Base-by-base conservation (phyloP, 1,140 invertebrate genomes). In the Neocloeon triangulifer region DNA sequence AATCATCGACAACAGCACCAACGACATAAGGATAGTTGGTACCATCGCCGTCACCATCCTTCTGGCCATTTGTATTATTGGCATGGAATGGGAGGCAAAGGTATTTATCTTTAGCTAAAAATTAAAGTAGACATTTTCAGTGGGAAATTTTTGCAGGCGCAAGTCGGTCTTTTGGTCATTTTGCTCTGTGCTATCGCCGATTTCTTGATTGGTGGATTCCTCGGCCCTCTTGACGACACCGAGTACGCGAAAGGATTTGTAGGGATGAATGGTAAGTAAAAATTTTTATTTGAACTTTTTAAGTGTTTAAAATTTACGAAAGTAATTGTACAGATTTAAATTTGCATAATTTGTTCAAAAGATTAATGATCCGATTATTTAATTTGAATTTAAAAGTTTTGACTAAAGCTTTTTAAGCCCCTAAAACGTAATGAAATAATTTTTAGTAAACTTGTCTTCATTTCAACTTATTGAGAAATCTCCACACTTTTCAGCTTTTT, bases 31-130 rank as follows among this genome's bases (percentile, higher is more conserved):
- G 26, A 68, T 88, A 22, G 61, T 84, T 22, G 81, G 81, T 2
- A 48, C 66, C 0, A 46, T 80, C 1, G 71, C 79, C 0, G 48
- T 86, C 9, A 30, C 82, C 1, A 55, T 79, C 0, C 72, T 92
- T 61, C 66, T 82, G 23, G 41, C 74, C 9, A 79, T 88, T 20
- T 85, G 82, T 40, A 74, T 80, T 7, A 61, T 88, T 12, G 82
- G 84, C 17, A 88, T 84, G 77, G 76, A 80, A 46, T 82, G 76
- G 76, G 78, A 81, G 43, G 73, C 73, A 5, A 79, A 81, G 57
- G 75, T 75, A 17, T 58, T 40, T 40, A 30, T 15, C 19, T 16
- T 17, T 15, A 25, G 13, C 36, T 16, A 8, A 30, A n/a, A 19
- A 10, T 19, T 36, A 27, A n/a, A n/a, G 28, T 35, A 14, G 20